Evolutionary conservation across 2,113 vertebrate genomes (phyloP), one percentile per base, ranked within the genome.

Genomic region (Quiscalus mexicanus): DNA sequence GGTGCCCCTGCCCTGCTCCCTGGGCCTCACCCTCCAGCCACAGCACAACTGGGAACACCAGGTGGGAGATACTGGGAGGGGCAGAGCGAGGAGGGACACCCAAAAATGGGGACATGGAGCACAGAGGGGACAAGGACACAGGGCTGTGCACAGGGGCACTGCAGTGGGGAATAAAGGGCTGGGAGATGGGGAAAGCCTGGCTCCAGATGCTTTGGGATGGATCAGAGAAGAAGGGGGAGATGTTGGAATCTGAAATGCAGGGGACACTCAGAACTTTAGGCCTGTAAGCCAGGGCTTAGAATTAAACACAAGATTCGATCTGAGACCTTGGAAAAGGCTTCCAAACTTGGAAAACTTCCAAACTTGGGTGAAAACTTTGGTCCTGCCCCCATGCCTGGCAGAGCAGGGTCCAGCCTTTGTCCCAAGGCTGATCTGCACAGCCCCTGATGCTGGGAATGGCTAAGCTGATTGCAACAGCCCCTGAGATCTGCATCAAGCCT

Each of bases 381-480:
- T 23, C 0, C 0, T 52, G 59, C 47, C 39, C 39, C 39, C 39
- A 41, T 41, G 39, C 39, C 39, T 62, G 65, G 62, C 53, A 87
- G 58, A 82, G 60, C 41, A 28, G 44, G n/a, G 63, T 27, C 85
- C 7, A 2, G 45, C 59, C 63, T 82, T 58, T 59, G 35, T 64
- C 9, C 31, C 78, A 5, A 18, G 37, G 52, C 58, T 73, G 81
- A 50, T 77, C n/a, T 12, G n/a, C 56, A n/a, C 59, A 69, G 84
- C 44, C 67, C 65, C 86, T 31, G 70, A 31, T 47, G 41, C 80
- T 93, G 95, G 84, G 93, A 95, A 84, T 3, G 1, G 67, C 75
- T 73, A 3, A 86, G 67, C 87, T 71, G 93, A 89, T 75, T 93
- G 87, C 87, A 96, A 69, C 87, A 92, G 70, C 73, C 47, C 8